These are phyloP conservation scores for Suricata suricatta DNA, from an alignment of 2,113 vertebrate species.

Conservation along the genomic window DNA sequence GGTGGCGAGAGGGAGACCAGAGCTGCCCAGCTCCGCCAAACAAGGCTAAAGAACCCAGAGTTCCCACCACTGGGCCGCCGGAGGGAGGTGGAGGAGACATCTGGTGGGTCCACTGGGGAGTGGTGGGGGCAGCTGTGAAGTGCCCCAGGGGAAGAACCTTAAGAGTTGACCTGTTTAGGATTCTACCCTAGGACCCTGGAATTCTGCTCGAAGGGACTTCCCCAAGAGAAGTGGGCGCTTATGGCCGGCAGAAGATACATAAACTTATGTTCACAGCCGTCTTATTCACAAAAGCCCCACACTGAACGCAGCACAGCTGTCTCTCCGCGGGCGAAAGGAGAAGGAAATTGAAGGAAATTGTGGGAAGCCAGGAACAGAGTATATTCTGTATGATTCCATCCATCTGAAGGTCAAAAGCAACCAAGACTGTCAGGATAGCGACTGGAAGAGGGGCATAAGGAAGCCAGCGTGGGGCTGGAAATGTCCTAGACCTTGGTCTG, in stretches of 20 bases:
- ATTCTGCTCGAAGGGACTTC: neutral
- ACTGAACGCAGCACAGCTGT: neutral
- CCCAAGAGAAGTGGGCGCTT: neutral
- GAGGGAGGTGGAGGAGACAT: too few relatives aligned
- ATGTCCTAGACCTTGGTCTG: neutral
- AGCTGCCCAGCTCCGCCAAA: neutral
- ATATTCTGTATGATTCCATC: neutral
- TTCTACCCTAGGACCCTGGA: neutral
- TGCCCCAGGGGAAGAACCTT: neutral
- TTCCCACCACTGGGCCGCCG: neutral
- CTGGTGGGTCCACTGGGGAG: neutral
- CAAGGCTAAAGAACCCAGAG: neutral
- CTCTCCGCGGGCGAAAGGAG: accelerated
- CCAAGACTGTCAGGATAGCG: neutral
- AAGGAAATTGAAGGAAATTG: neutral
- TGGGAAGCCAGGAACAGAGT: neutral
- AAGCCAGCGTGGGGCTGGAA: neutral
- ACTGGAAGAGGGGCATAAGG: accelerated
- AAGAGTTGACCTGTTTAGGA: neutral
- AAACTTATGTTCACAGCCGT: neutral
- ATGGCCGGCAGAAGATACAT: neutral
- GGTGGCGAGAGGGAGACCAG: neutral
- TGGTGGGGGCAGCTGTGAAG: neutral
- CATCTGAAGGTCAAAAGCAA: neutral
- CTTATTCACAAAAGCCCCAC: neutral